phyloP scores from a whole-genome alignment of 1,140 invertebrate genomes.

The Drosophila littoralis region DNA sequence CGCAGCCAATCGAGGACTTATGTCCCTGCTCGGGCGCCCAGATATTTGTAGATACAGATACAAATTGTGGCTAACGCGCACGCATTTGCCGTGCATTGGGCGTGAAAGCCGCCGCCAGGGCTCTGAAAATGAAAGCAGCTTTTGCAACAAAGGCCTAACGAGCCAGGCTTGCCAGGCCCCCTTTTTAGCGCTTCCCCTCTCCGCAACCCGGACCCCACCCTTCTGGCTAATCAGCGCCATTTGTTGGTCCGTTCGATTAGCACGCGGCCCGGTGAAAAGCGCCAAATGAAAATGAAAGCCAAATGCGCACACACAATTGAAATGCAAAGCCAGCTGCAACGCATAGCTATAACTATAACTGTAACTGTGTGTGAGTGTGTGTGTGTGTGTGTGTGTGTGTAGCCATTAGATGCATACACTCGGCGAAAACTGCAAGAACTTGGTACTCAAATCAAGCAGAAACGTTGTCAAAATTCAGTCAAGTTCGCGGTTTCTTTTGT shows the following conservation, averaged over 20 bases:
- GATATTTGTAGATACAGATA: slow-evolving; percentile 5
- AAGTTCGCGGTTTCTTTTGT: background rate
- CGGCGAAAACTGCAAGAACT: background rate
- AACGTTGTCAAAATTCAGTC: background rate
- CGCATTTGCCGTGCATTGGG: slow-evolving; percentile 29
- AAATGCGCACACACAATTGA: slow-evolving; percentile 62
- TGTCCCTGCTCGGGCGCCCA: background rate
- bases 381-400: slow-evolving; percentile 13
- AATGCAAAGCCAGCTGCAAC: slow-evolving; percentile 63
- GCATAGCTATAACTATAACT: slow-evolving; percentile 44
- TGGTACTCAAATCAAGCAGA: background rate
- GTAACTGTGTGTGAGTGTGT: slow-evolving; percentile 14
- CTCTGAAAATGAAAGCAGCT: slow-evolving; percentile 35
- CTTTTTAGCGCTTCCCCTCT: background rate
- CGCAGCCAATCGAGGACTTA: slow-evolving; percentile 14
- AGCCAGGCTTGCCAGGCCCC: slow-evolving; percentile 8
- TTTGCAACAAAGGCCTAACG: slow-evolving; percentile 30
- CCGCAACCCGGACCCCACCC: too few species aligned
- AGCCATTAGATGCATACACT: background rate
- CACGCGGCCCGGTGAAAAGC: slow-evolving; percentile 45
- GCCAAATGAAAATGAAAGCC: slow-evolving; percentile 49
- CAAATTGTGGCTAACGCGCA: slow-evolving; percentile 21
- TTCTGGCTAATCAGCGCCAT: slow-evolving; percentile 48
- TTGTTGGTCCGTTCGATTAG: slow-evolving; percentile 52
- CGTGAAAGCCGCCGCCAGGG: slow-evolving; percentile 38